These are phyloP conservation scores for Mellivora capensis DNA, from an alignment of 2,113 vertebrate species.

Conservation along the genomic window DNA sequence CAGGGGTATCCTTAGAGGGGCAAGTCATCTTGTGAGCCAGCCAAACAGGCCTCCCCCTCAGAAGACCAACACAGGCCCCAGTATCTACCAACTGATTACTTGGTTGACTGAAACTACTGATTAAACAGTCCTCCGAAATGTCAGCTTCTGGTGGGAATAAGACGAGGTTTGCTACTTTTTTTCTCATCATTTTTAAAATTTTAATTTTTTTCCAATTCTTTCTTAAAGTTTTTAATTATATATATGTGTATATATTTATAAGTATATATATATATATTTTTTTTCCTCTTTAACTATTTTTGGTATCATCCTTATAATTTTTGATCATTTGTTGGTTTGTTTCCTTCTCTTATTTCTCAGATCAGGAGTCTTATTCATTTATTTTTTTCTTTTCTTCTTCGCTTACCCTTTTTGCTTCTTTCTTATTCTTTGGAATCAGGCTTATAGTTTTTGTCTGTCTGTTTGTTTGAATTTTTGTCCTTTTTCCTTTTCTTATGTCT, in stretches of 20 bases:
- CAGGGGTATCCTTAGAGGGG: not conserved
- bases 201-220: not conserved
- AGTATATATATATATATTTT: no score
- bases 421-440: not conserved
- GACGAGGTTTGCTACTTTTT: not conserved
- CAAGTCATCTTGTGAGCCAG: not conserved
- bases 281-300: no score
- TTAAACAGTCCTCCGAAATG: not conserved
- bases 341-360: not conserved
- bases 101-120: not conserved
- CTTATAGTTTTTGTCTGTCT: not conserved
- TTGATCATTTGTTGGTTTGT: not conserved
- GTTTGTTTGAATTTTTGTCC: not conserved
- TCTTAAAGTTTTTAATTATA: not conserved
- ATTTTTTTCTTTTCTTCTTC: not conserved
- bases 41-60: not conserved
- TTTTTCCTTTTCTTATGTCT: not conserved
- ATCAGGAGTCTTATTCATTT: not conserved
- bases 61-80: not conserved
- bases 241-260: not conserved
- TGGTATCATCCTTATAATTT: not conserved
- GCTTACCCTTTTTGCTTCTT: not conserved
- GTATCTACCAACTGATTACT: not conserved
- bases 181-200: not conserved
- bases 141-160: not conserved